Base-by-base conservation (phyloP, 2,113 vertebrate species). In the Turdus rufiventris region DNA sequence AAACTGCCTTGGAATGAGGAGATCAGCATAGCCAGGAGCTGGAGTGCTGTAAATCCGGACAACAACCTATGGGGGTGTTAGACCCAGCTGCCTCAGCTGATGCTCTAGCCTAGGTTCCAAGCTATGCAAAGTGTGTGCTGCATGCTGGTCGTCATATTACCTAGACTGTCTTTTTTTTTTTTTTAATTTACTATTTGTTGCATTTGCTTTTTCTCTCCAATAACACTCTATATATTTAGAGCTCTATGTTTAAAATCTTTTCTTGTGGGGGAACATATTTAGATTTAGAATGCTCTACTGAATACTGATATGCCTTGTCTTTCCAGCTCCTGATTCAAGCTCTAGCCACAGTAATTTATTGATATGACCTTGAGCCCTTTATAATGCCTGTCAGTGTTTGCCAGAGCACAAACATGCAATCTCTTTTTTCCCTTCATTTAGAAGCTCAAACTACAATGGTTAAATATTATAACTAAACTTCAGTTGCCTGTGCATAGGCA, bases 81-180 rank as follows among this genome's bases (percentile, higher is more conserved):
- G 21, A 75, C 20, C 25, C 53, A 43, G 18, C n/a, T 65, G 18
- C 25, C 33, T 67, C 0, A 0, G 7, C 9, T 1, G 5, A 16
- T 17, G 10, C 21, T 31, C 19, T 25, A 18, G 15, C 11, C 40
- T 53, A 18, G 16, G 2, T 45, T 42, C 67, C 40, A 57, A 34
- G 20, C 17, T 43, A 1, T 8, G 33, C 20, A 25, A 51, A 82
- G 15, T 0, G 6, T 23, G 19, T 1, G 4, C 16, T 77, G 26
- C 7, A 1, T 33, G 14, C 26, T 38, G 45, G 4, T 34, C 40
- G 10, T 70, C 34, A 26, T 18, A 16, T 28, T 58, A 40, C 4
- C 10, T 10, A 23, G 31, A 24, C 18, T 12, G 15, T 31, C 38
- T n/a, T n/a, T n/a, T n/a, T n/a, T n/a, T n/a, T n/a, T n/a, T n/a